A percentile compares a stretch with the other conserved stretches of the same genome.
Conservation (phyloP, 2,113 vertebrate species). For the Epinephelus cyanopodus region DNA sequence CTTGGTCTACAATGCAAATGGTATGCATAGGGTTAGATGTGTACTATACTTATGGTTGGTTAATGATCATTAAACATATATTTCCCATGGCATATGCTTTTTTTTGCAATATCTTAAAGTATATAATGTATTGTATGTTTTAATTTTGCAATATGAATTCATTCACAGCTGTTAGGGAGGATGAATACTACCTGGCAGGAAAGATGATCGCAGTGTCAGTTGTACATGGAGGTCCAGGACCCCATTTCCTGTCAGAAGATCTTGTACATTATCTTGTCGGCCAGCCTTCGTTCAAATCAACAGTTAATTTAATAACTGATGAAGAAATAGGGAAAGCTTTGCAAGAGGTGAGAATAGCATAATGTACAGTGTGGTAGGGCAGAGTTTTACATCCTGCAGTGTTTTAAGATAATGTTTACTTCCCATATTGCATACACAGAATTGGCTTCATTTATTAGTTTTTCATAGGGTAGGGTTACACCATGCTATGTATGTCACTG, state of each 20-base stretch:
- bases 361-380: neutral
- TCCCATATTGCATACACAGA: neutral
- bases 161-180: constrained; percentile 42
- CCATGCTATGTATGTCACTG: neutral
- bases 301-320: constrained; percentile 32
- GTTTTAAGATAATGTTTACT: neutral
- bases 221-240: constrained; percentile 40
- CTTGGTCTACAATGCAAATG: constrained; percentile 53
- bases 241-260: constrained; percentile 37
- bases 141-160: constrained; percentile 20
- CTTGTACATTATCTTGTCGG: constrained; percentile 17
- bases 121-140: constrained; percentile 14
- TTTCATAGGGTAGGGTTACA: constrained; percentile 17
- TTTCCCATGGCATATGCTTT: neutral
- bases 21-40: constrained; percentile 21
- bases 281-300: constrained; percentile 29
- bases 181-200: constrained; percentile 42
- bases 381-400: neutral
- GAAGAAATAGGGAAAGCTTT: constrained; percentile 35
- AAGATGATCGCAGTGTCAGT: constrained; percentile 32
- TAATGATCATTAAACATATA: neutral
- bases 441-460: neutral
- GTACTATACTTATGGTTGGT: constrained; percentile 4
- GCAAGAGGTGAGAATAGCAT: constrained; percentile 17
- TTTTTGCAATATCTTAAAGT: neutral